Percentiles rank a stretch among this genome's conserved stretches.
Conservation (phyloP, 2,113 vertebrate species). For the Mystacornis crossleyi region DNA sequence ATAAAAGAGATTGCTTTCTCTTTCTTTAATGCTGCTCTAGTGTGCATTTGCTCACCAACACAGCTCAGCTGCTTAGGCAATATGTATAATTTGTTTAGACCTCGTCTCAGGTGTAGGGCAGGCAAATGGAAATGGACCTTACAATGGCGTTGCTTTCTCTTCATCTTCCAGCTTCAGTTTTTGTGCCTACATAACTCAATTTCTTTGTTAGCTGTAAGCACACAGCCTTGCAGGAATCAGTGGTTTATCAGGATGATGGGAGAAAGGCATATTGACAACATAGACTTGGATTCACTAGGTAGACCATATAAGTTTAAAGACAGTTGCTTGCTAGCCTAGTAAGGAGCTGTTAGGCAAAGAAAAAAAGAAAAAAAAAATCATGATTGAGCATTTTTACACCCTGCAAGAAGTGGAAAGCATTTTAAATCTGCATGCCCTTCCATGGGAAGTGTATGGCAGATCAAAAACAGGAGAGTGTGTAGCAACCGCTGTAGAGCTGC, state of each 20-base stretch:
- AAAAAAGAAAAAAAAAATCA: background rate
- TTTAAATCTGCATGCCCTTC: background rate
- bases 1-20: background rate
- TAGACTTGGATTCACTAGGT: background rate
- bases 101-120: background rate
- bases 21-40: background rate
- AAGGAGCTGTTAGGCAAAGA: background rate
- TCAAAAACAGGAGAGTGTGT: background rate
- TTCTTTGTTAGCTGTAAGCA: background rate
- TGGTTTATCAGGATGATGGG: background rate
- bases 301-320: background rate
- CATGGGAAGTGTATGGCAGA: background rate
- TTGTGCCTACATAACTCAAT: background rate
- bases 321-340: accelerated
- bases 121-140: background rate
- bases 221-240: accelerated
- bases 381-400: background rate
- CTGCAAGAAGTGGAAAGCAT: background rate
- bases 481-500: background rate
- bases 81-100: background rate
- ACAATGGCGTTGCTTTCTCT: background rate
- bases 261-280: background rate
- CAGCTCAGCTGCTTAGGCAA: background rate
- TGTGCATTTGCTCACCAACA: background rate
- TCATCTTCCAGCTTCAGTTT: background rate